Evolutionary conservation across 1,140 invertebrate species (phyloP), one percentile per base, ranked within the genome.

Genomic region (Episyrphus balteatus): DNA sequence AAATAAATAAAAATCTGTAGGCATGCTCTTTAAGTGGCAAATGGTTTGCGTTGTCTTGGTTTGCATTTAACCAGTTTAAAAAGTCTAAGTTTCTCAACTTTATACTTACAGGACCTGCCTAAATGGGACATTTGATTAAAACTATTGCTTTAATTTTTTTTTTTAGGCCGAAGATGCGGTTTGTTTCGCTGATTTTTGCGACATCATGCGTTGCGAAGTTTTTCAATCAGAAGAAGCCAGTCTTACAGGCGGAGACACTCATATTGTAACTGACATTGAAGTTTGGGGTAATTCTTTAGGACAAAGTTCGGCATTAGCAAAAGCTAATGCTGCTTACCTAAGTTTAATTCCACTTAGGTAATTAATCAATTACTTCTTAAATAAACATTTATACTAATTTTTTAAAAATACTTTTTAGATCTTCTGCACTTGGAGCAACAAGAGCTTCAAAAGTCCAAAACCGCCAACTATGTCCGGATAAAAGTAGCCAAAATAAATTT

Each of bases 151-250:
- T 26, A n/a, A 42, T 6, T 44, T 32, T 15, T 44, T 7, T 15
- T 42, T 48, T 48, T 58, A 93, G 88, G 85, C 81, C 34, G 85
- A 91, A 70, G 88, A 92, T 63, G 82, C 88, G 42, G 83, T 94
- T 54, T 95, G 92, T 66, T 73, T 94, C 51, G 87, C 89, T 37
- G 89, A 94, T 64, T 94, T 87, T 65, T 96, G 92, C 75, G 91
- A 95, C 70, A 88, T 95, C 52, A 92, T 94, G 82, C 77, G 92
- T 50, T 96, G 91, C 70, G 87, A 93, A 61, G 86, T 95, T 13
- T 71, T 92, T 46, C 74, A 80, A 46, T 81, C 80, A 43, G 80
- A 84, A 57, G 83, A 87, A 54, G 75, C 75, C 31, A 61, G 62
- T 41, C 52, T 66, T 1, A 65, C 62, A 42, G 55, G 75, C 42